Conservation (phyloP, 1,140 invertebrate species). For the Phymastichus coffea region DNA sequence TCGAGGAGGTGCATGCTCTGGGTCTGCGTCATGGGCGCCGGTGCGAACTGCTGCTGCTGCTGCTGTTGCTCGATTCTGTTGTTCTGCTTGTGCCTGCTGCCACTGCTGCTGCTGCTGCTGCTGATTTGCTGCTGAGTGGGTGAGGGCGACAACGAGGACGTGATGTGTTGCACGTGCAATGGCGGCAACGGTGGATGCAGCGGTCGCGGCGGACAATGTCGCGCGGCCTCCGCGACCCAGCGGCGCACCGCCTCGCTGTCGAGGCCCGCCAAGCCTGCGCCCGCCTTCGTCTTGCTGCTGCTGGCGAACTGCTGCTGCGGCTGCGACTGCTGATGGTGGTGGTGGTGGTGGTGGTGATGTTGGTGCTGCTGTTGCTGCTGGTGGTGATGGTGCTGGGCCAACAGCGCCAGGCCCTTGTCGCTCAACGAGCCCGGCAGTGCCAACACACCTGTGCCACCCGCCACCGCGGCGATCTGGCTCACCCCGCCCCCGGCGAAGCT, state of each 20-base stretch:
- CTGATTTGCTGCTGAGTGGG: constrained; percentile 10
- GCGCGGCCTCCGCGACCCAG: constrained; percentile 51
- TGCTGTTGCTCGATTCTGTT: constrained; percentile 39
- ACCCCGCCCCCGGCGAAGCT: constrained; percentile 32
- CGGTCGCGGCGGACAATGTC: constrained; percentile 34
- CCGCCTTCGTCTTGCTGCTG: constrained; percentile 37
- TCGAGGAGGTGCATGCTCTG: constrained; percentile 55
- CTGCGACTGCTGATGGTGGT: background rate
- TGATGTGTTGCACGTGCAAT: too few species aligned
- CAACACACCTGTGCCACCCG: constrained; percentile 54
- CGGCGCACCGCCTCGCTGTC: constrained; percentile 56
- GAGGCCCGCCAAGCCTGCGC: constrained; percentile 55
- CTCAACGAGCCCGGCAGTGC: constrained; percentile 51
- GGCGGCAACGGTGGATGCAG: constrained; percentile 39
- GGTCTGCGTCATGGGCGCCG: constrained; percentile 53
- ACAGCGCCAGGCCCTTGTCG: constrained; percentile 47
- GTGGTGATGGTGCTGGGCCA: constrained; percentile 17
- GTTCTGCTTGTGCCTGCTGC: constrained; percentile 20
- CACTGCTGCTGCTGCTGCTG: constrained; percentile 26
- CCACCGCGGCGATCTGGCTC: constrained; percentile 46
- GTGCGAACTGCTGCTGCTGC: constrained; percentile 36
- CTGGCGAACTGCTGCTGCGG: constrained; percentile 15
- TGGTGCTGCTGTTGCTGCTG: background rate
- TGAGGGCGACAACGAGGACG: too few species aligned
- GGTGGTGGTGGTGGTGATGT: background rate